These are phyloP conservation scores for Anser cygnoides DNA, from an alignment of 2,113 vertebrate genomes.

Conservation along the genomic window DNA sequence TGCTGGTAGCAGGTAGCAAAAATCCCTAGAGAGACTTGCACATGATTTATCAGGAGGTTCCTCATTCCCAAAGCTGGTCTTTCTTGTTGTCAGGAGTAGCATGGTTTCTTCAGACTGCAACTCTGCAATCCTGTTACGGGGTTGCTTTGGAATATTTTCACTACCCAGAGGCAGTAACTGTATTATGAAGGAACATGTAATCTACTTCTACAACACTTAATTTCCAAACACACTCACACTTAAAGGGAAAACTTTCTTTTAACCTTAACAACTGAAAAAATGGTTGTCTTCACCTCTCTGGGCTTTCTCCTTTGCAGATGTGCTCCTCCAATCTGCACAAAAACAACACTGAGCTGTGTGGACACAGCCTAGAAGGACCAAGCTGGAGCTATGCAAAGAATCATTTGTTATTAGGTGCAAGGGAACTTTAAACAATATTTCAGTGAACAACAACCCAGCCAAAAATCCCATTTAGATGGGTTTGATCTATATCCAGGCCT, in stretches of 20 bases:
- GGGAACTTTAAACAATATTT: not conserved
- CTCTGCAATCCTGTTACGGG: not conserved
- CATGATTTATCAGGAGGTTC: conserved; percentile 51
- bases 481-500: not conserved
- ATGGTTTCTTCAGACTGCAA: not conserved
- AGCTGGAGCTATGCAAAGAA: not conserved
- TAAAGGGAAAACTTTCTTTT: not conserved
- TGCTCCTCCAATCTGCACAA: not conserved
- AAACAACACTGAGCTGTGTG: not conserved
- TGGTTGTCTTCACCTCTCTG: not conserved
- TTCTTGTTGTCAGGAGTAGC: not conserved
- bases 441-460: not conserved
- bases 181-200: not conserved
- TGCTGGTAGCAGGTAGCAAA: conserved; percentile 54
- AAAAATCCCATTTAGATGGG: not conserved
- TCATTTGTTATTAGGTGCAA: not conserved
- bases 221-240: not conserved
- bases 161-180: not conserved
- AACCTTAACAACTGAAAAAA: not conserved
- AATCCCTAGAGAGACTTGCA: conserved; percentile 26
- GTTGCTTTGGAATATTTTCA: not conserved
- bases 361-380: not conserved
- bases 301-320: not conserved
- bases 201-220: not conserved
- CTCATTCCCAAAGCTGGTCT: not conserved